A percentile compares a stretch with the other conserved stretches of the same genome.
Conservation (phyloP, 2,888 invertebrate genomes). For the Acronicta leporina region DNA sequence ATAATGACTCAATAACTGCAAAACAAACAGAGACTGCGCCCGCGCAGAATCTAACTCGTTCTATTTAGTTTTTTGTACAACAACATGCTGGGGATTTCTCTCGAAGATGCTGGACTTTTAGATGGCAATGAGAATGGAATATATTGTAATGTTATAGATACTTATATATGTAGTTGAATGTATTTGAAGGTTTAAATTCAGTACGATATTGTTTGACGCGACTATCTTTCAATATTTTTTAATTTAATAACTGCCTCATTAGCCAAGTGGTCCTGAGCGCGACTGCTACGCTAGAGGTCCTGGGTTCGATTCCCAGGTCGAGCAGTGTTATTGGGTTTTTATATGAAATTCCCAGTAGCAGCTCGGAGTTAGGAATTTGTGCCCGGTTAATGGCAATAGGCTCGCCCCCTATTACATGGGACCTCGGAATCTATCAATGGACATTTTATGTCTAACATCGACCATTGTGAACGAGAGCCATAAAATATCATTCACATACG, state of each 20-base stretch:
- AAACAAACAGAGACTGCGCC: conserved; percentile 39
- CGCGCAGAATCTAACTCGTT: conserved; percentile 43
- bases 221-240: too few relatives aligned
- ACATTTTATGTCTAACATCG: conserved; percentile 33
- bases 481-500: conserved; percentile 38
- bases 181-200: background rate
- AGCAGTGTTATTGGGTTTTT: too few relatives aligned
- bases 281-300: too few relatives aligned
- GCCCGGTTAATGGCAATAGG: too few relatives aligned
- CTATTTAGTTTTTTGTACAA: conserved; percentile 44
- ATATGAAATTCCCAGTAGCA: too few relatives aligned
- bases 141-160: background rate
- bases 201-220: too few relatives aligned
- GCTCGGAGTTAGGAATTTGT: too few relatives aligned
- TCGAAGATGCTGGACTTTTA: conserved; percentile 25
- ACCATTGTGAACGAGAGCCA: conserved; percentile 31
- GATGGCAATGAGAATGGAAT: conserved; percentile 6
- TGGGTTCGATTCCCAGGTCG: too few relatives aligned
- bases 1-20: conserved; percentile 50
- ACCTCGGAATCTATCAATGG: conserved; percentile 42
- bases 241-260: too few relatives aligned
- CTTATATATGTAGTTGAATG: background rate
- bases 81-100: conserved; percentile 20
- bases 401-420: too few relatives aligned
- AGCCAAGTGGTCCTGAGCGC: too few relatives aligned